Evolutionary conservation across 2,797 vertebrate genomes (phyloP).

Genomic region (Iguana delicatissima): DNA sequence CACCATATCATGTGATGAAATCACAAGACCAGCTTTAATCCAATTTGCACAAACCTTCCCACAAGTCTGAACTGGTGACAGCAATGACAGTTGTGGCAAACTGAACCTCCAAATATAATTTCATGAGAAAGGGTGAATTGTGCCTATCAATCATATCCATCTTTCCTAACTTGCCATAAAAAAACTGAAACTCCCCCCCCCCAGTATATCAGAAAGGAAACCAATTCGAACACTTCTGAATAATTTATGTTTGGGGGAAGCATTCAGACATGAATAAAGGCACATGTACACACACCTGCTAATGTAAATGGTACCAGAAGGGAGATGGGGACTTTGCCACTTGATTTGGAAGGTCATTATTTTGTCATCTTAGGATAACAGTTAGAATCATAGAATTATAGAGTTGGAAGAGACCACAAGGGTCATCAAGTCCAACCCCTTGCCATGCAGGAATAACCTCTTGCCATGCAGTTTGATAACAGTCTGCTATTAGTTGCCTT

Average conservation of each 20-base stretch:
- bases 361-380: not conserved
- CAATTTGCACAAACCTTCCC: not conserved
- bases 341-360: not conserved
- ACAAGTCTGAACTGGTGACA: not conserved
- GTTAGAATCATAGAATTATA: too few relatives aligned
- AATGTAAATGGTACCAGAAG: not conserved
- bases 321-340: not conserved
- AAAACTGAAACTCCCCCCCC: not conserved
- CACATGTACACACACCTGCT: too few relatives aligned
- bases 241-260: not conserved
- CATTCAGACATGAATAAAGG: not conserved
- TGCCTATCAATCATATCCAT: too few relatives aligned
- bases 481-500: not conserved
- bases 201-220: not conserved
- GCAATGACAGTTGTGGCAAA: not conserved
- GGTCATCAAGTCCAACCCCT: too few relatives aligned
- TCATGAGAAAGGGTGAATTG: not conserved
- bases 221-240: not conserved
- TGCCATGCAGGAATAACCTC: too few relatives aligned
- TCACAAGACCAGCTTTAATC: not conserved
- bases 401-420: too few relatives aligned
- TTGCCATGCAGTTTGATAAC: not conserved
- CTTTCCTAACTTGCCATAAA: not conserved
- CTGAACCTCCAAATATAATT: not conserved
- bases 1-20: not conserved